phyloP scores from a whole-genome alignment of 2,113 vertebrate species.

The Rhadina sibilatrix region DNA sequence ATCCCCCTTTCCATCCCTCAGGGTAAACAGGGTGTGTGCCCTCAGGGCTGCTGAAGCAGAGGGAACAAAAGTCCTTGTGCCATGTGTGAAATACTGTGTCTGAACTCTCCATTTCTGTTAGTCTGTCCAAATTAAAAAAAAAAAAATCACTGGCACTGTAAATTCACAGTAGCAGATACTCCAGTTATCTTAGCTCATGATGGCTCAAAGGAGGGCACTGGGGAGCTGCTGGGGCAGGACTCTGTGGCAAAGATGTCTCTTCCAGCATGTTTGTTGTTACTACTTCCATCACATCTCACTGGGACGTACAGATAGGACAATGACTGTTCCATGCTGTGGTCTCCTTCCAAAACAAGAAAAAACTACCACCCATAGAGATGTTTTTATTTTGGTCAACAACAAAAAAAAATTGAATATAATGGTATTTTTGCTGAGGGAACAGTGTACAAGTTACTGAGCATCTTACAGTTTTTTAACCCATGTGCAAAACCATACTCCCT shows the following conservation, averaged over 20 bases:
- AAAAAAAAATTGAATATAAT: not conserved
- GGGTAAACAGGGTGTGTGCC: fast-evolving
- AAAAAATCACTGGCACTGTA: not conserved
- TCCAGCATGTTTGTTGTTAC: not conserved
- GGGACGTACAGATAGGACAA: not conserved
- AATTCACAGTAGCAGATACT: not conserved
- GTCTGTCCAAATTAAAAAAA: not conserved
- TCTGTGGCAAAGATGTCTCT: not conserved
- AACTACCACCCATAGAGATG: not conserved
- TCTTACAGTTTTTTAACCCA: not conserved
- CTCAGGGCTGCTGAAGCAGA: not conserved
- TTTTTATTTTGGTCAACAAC: not conserved
- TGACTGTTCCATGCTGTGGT: not conserved
- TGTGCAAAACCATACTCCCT: not conserved
- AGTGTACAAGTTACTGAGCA: not conserved
- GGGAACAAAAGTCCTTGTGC: not conserved
- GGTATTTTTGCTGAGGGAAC: not conserved
- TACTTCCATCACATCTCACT: not conserved
- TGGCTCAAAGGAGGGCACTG: not conserved
- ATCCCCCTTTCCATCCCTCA: not conserved
- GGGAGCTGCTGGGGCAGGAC: not conserved
- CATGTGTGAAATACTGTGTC: not conserved
- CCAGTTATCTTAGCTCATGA: not conserved
- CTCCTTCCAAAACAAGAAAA: not conserved
- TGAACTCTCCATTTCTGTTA: not conserved